A percentile compares a stretch with the other conserved stretches of the same genome.
Evolutionary conservation across 2,113 vertebrate genomes (phyloP).

Genomic region (Nothoprocta perdicaria): DNA sequence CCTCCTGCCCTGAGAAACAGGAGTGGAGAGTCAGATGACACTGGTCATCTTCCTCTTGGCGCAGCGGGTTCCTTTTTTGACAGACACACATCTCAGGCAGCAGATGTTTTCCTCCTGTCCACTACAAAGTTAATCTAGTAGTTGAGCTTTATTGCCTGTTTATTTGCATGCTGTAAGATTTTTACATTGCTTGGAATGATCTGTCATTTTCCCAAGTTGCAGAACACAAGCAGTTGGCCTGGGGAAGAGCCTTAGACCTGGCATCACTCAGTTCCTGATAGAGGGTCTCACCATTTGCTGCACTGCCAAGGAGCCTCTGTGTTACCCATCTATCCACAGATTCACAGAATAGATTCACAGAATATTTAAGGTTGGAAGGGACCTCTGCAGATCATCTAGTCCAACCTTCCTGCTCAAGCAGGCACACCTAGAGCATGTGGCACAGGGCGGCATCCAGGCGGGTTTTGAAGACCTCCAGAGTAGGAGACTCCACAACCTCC

Average conservation of each 20-base stretch:
- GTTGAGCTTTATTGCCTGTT: background rate
- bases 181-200: background rate
- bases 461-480: no score
- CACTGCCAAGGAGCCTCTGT: background rate
- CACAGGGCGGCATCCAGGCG: no score
- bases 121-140: background rate
- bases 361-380: no score
- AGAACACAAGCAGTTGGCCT: background rate
- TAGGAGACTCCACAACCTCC: no score
- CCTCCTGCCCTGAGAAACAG: background rate
- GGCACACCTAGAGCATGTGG: no score
- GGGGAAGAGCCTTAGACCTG: background rate
- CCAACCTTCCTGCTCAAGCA: no score
- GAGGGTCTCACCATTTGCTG: background rate
- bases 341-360: no score
- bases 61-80: background rate
- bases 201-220: background rate
- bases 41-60: background rate
- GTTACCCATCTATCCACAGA: background rate
- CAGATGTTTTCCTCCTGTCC: background rate
- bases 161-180: background rate
- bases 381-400: no score
- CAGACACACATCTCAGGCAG: background rate
- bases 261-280: background rate
- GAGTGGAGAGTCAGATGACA: background rate